phyloP scores from a whole-genome alignment of 1,140 invertebrate species.

The Euschistus heros region DNA sequence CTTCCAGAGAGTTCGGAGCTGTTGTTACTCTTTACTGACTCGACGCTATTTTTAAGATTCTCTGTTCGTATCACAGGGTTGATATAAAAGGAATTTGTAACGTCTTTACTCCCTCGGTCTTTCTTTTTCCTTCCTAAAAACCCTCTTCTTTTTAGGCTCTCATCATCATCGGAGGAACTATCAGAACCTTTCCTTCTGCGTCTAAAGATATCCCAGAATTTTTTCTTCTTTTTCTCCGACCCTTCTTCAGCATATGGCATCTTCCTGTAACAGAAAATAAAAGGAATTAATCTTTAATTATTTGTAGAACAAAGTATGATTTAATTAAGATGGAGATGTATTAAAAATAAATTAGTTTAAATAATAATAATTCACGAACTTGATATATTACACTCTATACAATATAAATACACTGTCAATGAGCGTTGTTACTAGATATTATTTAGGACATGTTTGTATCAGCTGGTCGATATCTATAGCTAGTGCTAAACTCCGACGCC shows the following conservation, averaged over 20 bases:
- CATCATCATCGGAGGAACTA: slow-evolving; percentile 39
- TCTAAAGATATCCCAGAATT: slow-evolving; percentile 7
- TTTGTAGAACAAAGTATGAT: too few relatives aligned
- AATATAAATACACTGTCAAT: too few relatives aligned
- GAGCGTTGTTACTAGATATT: too few relatives aligned
- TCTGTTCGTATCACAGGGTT: slow-evolving; percentile 18
- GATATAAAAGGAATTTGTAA: slow-evolving; percentile 27
- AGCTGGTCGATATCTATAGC: too few relatives aligned
- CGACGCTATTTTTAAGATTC: background rate
- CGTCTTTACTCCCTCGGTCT: slow-evolving; percentile 30
- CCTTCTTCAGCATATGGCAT: slow-evolving; percentile 7
- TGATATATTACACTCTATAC: too few relatives aligned
- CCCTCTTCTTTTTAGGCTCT: slow-evolving; percentile 37
- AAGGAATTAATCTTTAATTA: background rate
- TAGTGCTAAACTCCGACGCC: too few relatives aligned
- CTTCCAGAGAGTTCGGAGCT: slow-evolving; percentile 25
- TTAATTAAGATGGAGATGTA: too few relatives aligned
- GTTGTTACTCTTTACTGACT: slow-evolving; percentile 30
- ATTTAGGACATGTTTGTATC: too few relatives aligned
- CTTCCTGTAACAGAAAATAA: slow-evolving; percentile 7
- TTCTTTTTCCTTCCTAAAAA: slow-evolving; percentile 25
- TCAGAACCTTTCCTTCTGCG: slow-evolving; percentile 9
- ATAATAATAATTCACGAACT: too few relatives aligned
- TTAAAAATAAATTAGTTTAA: too few relatives aligned
- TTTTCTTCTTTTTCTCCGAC: slow-evolving; percentile 9